phyloP scores from a whole-genome alignment of 2,113 vertebrate genomes.

The Gavialis gangeticus region DNA sequence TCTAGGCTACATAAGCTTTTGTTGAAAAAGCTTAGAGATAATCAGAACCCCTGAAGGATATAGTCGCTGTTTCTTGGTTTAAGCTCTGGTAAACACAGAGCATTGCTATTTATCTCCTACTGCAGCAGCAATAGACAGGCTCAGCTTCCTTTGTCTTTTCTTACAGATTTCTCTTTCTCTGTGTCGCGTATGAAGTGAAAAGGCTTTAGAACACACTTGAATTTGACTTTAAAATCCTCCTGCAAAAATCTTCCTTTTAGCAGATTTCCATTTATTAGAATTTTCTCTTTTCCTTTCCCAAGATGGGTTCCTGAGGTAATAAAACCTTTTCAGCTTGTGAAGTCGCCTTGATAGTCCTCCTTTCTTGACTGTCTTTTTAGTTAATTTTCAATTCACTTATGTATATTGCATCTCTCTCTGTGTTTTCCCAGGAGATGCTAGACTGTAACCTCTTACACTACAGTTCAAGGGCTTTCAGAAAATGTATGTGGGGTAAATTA shows the following conservation, averaged over 20 bases:
- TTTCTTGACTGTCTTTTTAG: slow-evolving; percentile 36
- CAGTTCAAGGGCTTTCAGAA: slow-evolving; percentile 52
- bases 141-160: background rate
- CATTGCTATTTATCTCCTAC: background rate
- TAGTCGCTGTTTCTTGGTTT: background rate
- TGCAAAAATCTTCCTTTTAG: background rate
- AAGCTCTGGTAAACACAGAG: background rate
- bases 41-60: fast-evolving
- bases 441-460: background rate
- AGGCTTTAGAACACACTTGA: slow-evolving; percentile 4
- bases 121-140: background rate
- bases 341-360: background rate
- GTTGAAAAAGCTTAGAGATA: background rate
- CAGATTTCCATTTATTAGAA: background rate
- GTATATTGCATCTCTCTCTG: background rate
- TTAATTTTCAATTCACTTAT: slow-evolving; percentile 49
- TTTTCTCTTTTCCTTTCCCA: background rate
- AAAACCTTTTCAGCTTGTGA: slow-evolving; percentile 27
- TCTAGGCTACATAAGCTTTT: background rate
- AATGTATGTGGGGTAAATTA: slow-evolving; percentile 8
- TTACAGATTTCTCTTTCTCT: background rate
- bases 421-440: slow-evolving; percentile 8
- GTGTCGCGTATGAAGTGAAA: background rate
- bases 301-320: background rate
- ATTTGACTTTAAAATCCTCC: background rate